Evolutionary conservation across 2,113 vertebrate species (phyloP), one percentile per base, ranked within the genome.

Genomic region (Salvelinus fontinalis): DNA sequence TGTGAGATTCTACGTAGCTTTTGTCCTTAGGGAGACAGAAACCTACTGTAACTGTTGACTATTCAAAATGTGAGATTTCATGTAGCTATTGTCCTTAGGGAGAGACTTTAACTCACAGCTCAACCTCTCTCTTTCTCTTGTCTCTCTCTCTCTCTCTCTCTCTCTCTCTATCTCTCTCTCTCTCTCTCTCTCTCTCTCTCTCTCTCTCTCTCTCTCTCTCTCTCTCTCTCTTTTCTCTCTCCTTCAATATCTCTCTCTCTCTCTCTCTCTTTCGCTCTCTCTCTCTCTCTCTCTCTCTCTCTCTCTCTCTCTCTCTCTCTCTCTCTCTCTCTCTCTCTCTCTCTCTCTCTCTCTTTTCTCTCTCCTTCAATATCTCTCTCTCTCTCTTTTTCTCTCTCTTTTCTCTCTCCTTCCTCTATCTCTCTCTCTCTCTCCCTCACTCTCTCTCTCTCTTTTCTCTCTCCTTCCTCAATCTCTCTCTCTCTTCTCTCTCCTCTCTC

Each of bases 391-490:
- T 29, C 65, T 54, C 66, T 65, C 18, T 44, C 75, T 26, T 39
- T 51, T 48, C 48, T 64, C 39, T 18, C 67, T 74, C 75, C 75
- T 70, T 51, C 44, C 78, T 82, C 67, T 16, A 9, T 73, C 26
- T 72, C 79, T 67, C 67, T 82, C n/a, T 14, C 70, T 73, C 66
- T n/a, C 75, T 48, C 69, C 73, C 70, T 65, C 70, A 74, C 51
- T 16, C 20, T 26, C 27, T 29, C 27, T 29, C 27, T 29, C 27
- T 4, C 3, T 3, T 0, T 3, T 27, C 3, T 3, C 3, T 3
- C 27, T 27, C 0, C 3, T 3, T 27, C 27, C 3, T 3, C 27
- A 0, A 2, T 2, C 54, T 26, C 29, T 59, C 70, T 79, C 70
- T 79, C 67, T 48, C n/a, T 67, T 51, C 79, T 11, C 54, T n/a